phyloP scores from a whole-genome alignment of 2,113 vertebrate genomes.

The Podarcis muralis region DNA sequence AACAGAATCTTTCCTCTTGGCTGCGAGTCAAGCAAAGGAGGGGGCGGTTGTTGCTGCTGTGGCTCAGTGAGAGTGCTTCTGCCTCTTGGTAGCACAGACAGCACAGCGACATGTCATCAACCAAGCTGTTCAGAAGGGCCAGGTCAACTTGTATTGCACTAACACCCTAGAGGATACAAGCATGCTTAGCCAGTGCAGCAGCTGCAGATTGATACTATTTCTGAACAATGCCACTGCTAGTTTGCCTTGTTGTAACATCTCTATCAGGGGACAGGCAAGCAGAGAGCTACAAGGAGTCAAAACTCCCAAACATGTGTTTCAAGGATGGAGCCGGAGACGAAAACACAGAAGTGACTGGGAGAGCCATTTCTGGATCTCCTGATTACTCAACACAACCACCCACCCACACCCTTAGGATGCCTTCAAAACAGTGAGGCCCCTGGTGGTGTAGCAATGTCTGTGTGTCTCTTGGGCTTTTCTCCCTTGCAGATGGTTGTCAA shows the following conservation, averaged over 20 bases:
- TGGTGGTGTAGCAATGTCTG: background rate
- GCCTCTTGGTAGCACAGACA: background rate
- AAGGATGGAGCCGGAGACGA: background rate
- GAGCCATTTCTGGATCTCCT: background rate
- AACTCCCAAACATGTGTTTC: background rate
- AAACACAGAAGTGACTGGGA: background rate
- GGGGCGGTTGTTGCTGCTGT: background rate
- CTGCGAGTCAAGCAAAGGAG: background rate
- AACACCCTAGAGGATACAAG: rapidly evolving
- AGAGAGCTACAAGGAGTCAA: background rate
- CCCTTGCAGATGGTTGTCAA: background rate
- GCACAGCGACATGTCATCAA: background rate
- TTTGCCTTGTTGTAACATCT: background rate
- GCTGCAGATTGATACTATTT: background rate
- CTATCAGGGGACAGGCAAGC: background rate
- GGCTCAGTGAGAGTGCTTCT: background rate
- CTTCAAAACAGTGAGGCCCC: background rate
- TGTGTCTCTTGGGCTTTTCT: background rate
- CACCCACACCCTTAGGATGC: background rate
- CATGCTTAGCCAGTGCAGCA: background rate
- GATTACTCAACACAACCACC: background rate
- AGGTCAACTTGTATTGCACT: rapidly evolving
- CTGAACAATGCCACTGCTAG: background rate
- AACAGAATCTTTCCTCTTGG: background rate
- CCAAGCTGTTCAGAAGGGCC: background rate